Evolutionary conservation across 2,888 invertebrate genomes (phyloP).

Genomic region (Melolontha melolontha): DNA sequence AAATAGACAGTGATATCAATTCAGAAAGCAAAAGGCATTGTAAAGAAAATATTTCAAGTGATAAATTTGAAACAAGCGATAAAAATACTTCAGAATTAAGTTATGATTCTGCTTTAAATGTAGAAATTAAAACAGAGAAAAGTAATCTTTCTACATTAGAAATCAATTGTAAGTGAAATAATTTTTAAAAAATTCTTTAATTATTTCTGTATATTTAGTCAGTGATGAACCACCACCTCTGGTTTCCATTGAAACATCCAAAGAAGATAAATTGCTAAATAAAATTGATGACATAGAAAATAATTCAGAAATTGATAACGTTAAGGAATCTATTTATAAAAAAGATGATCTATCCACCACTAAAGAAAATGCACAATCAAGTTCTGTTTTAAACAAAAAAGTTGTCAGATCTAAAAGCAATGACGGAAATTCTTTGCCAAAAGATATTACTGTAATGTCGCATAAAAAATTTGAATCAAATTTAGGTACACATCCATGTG

Average conservation of each 20-base stretch:
- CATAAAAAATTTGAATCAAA: conserved; percentile 50
- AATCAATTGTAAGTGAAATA: conserved; percentile 6
- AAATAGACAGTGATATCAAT: neutral
- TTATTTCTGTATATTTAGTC: conserved; percentile 12
- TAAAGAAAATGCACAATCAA: too few relatives aligned
- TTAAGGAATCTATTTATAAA: too few relatives aligned
- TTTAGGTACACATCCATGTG: conserved; percentile 52
- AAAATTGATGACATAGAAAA: neutral
- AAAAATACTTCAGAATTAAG: too few relatives aligned
- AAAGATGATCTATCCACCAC: too few relatives aligned
- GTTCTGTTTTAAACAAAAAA: too few relatives aligned
- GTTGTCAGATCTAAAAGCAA: too few relatives aligned
- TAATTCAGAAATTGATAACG: too few relatives aligned
- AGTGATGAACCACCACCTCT: conserved; percentile 25
- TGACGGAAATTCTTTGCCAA: too few relatives aligned
- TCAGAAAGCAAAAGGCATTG: neutral
- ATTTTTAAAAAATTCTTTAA: neutral
- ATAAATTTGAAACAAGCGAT: neutral
- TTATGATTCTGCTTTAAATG: too few relatives aligned
- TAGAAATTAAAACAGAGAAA: neutral
- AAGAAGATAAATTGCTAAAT: conserved; percentile 1
- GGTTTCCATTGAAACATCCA: conserved; percentile 18
- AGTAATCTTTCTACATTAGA: neutral
- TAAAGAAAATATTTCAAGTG: neutral
- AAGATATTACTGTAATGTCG: conserved; percentile 39